These are phyloP conservation scores for Cephalopachus bancanus DNA, from an alignment of 2,797 vertebrate species.

Conservation along the genomic window DNA sequence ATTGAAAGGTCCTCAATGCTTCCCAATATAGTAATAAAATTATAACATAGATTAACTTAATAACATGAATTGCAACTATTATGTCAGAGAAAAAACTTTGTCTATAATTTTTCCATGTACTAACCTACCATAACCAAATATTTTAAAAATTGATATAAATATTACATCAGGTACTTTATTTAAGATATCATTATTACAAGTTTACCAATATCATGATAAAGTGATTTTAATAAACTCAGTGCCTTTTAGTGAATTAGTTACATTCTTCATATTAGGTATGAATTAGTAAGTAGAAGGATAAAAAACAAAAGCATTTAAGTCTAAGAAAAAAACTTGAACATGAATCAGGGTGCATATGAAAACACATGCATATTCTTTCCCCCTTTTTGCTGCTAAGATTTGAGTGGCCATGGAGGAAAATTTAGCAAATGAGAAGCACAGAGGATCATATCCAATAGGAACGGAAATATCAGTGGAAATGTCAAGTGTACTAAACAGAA, in stretches of 20 bases:
- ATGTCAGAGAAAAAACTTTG: background rate
- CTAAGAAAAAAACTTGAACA: conserved; percentile 69
- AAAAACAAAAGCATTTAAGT: conserved; percentile 77
- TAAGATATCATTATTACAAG: background rate
- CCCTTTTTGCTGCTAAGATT: conserved; percentile 61
- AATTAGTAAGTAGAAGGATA: conserved; percentile 71
- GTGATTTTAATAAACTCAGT: conserved; percentile 34
- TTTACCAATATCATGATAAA: conserved; percentile 33
- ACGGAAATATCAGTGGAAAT: conserved; percentile 85
- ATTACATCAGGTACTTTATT: background rate
- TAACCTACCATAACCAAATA: conserved; percentile 10
- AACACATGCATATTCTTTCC: conserved; percentile 64
- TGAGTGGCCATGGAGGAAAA: conserved; percentile 75
- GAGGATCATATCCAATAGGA: conserved; percentile 87
- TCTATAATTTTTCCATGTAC: conserved; percentile 27
- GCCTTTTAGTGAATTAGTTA: conserved; percentile 42
- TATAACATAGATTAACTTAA: background rate
- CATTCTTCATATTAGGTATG: conserved; percentile 52
- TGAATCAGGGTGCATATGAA: conserved; percentile 64
- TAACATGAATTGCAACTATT: background rate
- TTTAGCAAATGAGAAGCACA: conserved; percentile 85
- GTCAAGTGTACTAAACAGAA: conserved; percentile 87
- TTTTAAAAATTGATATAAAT: conserved; percentile 11
- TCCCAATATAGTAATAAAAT: conserved; percentile 18
- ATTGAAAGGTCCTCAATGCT: conserved; percentile 23